Evolutionary conservation across 1,140 invertebrate species (phyloP), one percentile per base, ranked within the genome.

Genomic region (Tribolium madens): DNA sequence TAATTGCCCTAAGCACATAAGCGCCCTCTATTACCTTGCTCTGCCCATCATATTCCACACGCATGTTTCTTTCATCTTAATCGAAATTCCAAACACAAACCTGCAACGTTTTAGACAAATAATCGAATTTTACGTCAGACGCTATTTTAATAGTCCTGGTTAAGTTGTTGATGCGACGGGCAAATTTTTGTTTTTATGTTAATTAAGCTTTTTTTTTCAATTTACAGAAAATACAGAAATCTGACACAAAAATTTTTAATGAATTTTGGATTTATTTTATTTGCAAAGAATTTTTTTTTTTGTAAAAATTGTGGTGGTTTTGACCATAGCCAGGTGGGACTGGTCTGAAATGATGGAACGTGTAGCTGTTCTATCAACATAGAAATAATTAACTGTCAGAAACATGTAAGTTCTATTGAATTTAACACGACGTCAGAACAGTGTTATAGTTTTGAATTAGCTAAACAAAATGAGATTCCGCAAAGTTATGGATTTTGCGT

Each of bases 1-100:
- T 75, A 68, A 75, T 75, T 75, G 53, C 73, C 47, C 53, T 64
- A 69, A 75, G 50, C 42, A 68, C 53, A 75, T 68, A 75, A 75
- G 53, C 53, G 73, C 53, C 73, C 42, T 48, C 47, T 48, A 71
- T 50, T 64, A 64, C 21, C 57, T 64, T 33, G 26, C 26, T 12
- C 57, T 31, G 57, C 57, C 57, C 57, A 64, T 64, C 57, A 64
- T 64, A 26, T 64, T 64, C 57, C n/a, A 33, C 57, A 64, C 57
- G 57, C 57, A 64, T 64, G 57, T 64, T 64, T 64, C 57, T 64
- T 64, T 33, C 26, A 64, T 31, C 57, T 64, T 64, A 64, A 64
- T 64, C 57, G 12, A 10, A 18, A 18, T 57, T 57, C 21, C 31
- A 13, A 33, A 33, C 10, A 14, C 14, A 64, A n/a, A 10, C 36